Evolutionary conservation across 2,888 invertebrate species (phyloP), one percentile per base, ranked within the genome.

Genomic region (Andrena praecox): DNA sequence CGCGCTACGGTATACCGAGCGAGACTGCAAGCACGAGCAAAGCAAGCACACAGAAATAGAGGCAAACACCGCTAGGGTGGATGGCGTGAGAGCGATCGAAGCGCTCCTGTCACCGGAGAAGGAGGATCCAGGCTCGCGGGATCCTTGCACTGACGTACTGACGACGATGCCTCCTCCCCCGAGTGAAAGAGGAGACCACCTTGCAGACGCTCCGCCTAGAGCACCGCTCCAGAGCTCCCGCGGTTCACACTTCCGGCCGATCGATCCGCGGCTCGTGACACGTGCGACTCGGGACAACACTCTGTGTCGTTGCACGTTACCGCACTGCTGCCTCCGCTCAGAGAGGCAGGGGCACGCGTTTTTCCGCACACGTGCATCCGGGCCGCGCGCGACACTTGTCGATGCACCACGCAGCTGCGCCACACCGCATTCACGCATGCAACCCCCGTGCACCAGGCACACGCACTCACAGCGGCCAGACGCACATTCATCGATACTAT

Each of bases 261-360:
- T 88, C 88, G 88, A 88, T 87, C 80, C 77, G 86, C 64, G 76
- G 77, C 63, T 56, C 48, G 56, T 74, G 84, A 76, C 87, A 87
- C 87, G 87, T 87, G 87, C 80, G 73, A 77, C 79, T 78, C 71
- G 70, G 42, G 52, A 67, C 31, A 27, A 27, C 60, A 62, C 69
- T 75, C 78, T 69, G 74, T 24, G 70, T 50, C 56, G 56, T 79
- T 74, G 74, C 77, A 69, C 62, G 69, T 68, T 76, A 31, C 42
- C 33, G 75, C 73, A 73, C 63, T 62, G 24, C 20, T n/a, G 8
- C 48, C 31, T n/a, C 64, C 12, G 24, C 48, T 67, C 42, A 42
- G 52, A 8, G n/a, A 52, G 52, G 8, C 52, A 52, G 68, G 68
- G 67, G 52, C 71, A 75, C 66, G 81, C 77, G 60, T 81, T 81